Evolutionary conservation across 2,888 invertebrate genomes (phyloP).

Genomic region (Sesamia inferens): DNA sequence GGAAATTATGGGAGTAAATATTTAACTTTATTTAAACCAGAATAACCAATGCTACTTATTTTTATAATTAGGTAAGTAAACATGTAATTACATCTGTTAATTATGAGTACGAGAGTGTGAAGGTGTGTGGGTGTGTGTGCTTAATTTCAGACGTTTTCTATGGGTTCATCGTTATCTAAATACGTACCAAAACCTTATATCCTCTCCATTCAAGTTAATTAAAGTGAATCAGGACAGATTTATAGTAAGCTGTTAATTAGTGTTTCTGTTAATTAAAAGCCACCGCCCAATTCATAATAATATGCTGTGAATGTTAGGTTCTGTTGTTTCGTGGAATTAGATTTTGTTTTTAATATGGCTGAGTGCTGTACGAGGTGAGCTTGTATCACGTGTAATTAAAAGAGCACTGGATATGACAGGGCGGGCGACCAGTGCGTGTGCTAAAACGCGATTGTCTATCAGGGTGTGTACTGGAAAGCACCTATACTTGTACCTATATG

Average conservation of each 20-base stretch:
- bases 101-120: not conserved
- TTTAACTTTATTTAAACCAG: not conserved
- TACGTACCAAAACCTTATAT: constrained; percentile 2
- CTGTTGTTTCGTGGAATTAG: constrained; percentile 78
- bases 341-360: constrained; percentile 81
- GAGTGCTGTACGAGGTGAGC: constrained; percentile 71
- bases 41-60: not conserved
- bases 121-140: not conserved
- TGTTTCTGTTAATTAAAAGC: constrained; percentile 73
- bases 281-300: constrained; percentile 64
- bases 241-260: constrained; percentile 56
- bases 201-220: constrained; percentile 29
- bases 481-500: not conserved
- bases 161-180: not conserved
- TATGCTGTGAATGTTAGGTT: constrained; percentile 61
- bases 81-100: not conserved
- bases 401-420: constrained; percentile 64
- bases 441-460: constrained; percentile 57
- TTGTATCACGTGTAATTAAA: constrained; percentile 75
- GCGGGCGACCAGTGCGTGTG: constrained; percentile 68
- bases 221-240: constrained; percentile 47
- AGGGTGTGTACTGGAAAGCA: constrained; percentile 72
- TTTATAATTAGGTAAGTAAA: not conserved
- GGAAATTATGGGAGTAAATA: constrained; percentile 16
- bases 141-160: constrained; percentile 1